Evolutionary conservation across 2,113 vertebrate genomes (phyloP).

Genomic region (Trochalopteron elliotii): DNA sequence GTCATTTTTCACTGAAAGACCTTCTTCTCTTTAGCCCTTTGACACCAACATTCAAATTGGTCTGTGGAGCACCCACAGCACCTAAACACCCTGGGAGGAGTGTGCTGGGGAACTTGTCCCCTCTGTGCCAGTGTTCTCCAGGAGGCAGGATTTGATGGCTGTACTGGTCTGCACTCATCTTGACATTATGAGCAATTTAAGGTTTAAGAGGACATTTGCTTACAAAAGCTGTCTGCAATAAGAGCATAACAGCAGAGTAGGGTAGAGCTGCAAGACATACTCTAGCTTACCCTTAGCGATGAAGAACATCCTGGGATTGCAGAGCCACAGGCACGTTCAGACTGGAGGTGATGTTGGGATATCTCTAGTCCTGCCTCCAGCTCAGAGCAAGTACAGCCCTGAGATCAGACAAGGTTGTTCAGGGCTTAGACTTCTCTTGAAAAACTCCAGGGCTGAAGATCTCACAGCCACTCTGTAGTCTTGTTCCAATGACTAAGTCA

Average conservation of each 20-base stretch:
- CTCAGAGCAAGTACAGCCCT: background rate
- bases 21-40: background rate
- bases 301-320: background rate
- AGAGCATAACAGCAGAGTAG: background rate
- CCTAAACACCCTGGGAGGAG: background rate
- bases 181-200: background rate
- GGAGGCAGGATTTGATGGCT: background rate
- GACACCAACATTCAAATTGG: background rate
- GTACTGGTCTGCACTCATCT: background rate
- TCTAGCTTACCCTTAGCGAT: background rate
- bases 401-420: background rate
- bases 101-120: background rate
- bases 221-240: background rate
- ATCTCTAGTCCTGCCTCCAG: background rate
- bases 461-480: background rate
- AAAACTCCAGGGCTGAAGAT: background rate
- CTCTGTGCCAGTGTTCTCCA: background rate
- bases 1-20: background rate
- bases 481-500: background rate
- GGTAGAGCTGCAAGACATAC: background rate
- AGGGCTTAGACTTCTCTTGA: background rate
- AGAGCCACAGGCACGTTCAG: rapidly evolving
- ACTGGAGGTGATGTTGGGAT: background rate
- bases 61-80: background rate
- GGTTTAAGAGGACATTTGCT: background rate